phyloP scores from a whole-genome alignment of 2,797 vertebrate species.

The Cheirogaleus major region DNA sequence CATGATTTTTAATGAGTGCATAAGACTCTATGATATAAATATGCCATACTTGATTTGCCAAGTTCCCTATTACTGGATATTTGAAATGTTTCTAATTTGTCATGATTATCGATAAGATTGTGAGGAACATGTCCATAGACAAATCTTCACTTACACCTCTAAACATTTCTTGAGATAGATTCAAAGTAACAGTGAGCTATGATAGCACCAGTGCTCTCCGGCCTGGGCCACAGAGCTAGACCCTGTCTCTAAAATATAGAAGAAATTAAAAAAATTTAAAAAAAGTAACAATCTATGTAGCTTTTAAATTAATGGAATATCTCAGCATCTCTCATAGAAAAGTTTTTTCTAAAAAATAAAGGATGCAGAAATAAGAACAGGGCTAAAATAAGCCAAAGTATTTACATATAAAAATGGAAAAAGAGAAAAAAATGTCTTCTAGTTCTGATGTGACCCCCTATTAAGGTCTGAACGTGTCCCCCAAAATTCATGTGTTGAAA shows the following conservation, averaged over 20 bases:
- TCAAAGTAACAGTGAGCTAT: not conserved
- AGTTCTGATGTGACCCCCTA: not conserved
- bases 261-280: not conserved
- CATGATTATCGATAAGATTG: not conserved
- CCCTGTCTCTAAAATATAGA: not conserved
- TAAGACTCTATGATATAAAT: not conserved
- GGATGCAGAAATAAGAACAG: not conserved
- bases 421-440: not conserved
- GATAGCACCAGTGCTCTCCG: not conserved
- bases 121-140: not conserved
- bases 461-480: not conserved
- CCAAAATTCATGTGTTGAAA: not conserved
- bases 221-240: not conserved
- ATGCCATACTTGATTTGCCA: not conserved
- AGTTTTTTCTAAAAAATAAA: not conserved
- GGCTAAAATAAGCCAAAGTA: not conserved
- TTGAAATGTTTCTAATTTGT: slow-evolving; percentile 31
- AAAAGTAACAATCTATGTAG: not conserved
- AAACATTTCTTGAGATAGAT: not conserved
- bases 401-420: not conserved
- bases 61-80: not conserved
- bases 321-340: not conserved
- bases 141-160: not conserved
- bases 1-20: not conserved
- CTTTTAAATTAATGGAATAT: slow-evolving; percentile 11